Base-by-base conservation (phyloP, 2,113 vertebrate species). In the Serinus canaria region DNA sequence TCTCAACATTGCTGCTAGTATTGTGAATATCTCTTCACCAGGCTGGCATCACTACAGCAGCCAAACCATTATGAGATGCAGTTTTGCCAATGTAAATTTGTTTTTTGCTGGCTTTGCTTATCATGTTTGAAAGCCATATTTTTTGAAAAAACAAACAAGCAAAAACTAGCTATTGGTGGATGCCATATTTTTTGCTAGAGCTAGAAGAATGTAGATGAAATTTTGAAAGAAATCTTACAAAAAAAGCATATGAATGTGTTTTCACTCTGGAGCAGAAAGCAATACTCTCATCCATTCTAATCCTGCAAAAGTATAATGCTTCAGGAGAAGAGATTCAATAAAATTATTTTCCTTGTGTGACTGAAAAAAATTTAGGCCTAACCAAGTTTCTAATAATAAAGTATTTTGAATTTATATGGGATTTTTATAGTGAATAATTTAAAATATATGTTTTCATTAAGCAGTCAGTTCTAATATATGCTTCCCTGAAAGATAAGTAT, bases 41-140 rank as follows among this genome's bases (percentile, higher is more conserved):
- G 13, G 22, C 4, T 96, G 90, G 75, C 92, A 95, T 44, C 81
- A 22, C 28, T 92, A 49, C 13, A 3, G 31, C 60, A 86, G 33
- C n/a, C 87, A 63, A 93, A 88, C 50, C 33, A 69, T 82, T 74
- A 80, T 19, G 24, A 83, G 23, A 55, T 18, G 33, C 35, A 80
- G 43, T 60, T 77, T 83, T 88, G 85, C 94, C 92, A 95, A 94
- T 24, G 79, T 77, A 95, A 94, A 90, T 92, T 92, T 93, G 63
- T 62, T 88, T 86, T 93, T 77, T 83, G 7, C 64, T 97, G 94
- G 59, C 67, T 88, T 81, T 82, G 46, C 46, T 95, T 88, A 58
- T 58, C 75, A 53, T 2, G 1, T 86, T 95, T 79, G 43, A 58
- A 95, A 79, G 55, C 15, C 24, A 4, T n/a, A 39, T 50, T 63